Evolutionary conservation across 2,113 vertebrate species (phyloP), one percentile per base, ranked within the genome.

Genomic region (Capreolus pygargus): DNA sequence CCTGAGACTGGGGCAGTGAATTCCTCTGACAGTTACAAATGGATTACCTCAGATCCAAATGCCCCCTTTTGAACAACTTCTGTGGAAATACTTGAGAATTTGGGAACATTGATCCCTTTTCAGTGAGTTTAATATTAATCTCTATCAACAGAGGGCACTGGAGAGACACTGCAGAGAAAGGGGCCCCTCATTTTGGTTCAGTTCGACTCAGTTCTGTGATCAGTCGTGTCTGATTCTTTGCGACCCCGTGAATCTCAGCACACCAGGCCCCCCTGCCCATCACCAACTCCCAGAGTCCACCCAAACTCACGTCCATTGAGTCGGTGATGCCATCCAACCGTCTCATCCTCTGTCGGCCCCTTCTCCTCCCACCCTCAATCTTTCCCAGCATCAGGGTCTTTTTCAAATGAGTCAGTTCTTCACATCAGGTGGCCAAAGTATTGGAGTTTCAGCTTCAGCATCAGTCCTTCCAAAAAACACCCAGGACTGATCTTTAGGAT

Each of bases 241-340:
- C 1, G 3, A 57, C 23, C 55, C 60, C 13, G 1, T 61, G 28
- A 30, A 33, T 30, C 30, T 6, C 60, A 61, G 28, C 60, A 61
- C 1, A 1, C 60, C 28, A 61, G 60, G 14, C 60, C 15, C 15
- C 28, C 60, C 60, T 61, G 60, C 7, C 14, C 6, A 33, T 61
- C 6, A 7, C 60, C 60, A 16, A 33, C 28, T 16, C 60, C 28
- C 6, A 1, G 28, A 33, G 60, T 1, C 0, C 1, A 61, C 6
- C 15, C 60, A 61, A 61, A 61, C 60, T 61, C 60, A 33, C 0
- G 3, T 64, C 30, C 30, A 33, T 33, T 64, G 61, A 15, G 16
- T 64, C 30, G 16, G 14, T 61, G 3, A 61, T 61, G 60, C 30
- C 60, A 33, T 61, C 61, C 61, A 19, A 19, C 61, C 61, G n/a